Evolutionary conservation across 2,888 invertebrate species (phyloP).

Genomic region (Pilophorus perplexus): DNA sequence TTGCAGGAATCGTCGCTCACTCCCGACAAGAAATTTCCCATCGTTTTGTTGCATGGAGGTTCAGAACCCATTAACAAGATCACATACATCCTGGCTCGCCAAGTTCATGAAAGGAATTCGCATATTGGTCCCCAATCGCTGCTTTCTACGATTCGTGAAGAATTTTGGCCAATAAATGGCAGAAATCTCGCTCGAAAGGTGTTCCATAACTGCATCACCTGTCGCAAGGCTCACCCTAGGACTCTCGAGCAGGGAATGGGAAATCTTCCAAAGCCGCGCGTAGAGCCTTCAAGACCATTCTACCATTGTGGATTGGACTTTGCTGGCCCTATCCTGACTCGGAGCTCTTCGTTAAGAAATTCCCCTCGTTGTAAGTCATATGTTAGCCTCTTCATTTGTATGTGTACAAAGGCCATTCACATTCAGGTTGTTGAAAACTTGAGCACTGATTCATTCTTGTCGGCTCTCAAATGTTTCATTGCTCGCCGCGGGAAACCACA

Average conservation of each 20-base stretch:
- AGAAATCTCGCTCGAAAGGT: constrained; percentile 44
- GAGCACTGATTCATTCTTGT: neutral
- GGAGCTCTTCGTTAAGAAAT: neutral
- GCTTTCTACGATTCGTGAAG: constrained; percentile 44
- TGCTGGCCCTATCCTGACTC: neutral
- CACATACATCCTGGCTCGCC: constrained; percentile 3
- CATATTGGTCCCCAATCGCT: constrained; percentile 46
- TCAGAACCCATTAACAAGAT: neutral
- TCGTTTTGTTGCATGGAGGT: constrained; percentile 8
- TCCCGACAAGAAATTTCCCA: constrained; percentile 5
- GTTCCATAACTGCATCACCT: constrained; percentile 46
- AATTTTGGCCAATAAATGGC: constrained; percentile 48
- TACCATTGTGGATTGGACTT: constrained; percentile 7
- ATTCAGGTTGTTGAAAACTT: neutral
- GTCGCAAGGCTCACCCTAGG: constrained; percentile 10
- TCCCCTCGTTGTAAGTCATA: neutral
- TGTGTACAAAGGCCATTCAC: constrained; percentile 2
- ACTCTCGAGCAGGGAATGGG: constrained; percentile 48
- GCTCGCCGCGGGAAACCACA: neutral
- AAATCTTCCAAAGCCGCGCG: constrained; percentile 47
- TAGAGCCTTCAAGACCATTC: constrained; percentile 44
- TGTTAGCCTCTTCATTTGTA: constrained; percentile 2
- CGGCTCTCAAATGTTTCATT: neutral
- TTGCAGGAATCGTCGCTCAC: neutral
- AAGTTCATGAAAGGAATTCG: constrained; percentile 38